Evolutionary conservation across 2,113 vertebrate genomes (phyloP).

Genomic region (Anguilla rostrata): DNA sequence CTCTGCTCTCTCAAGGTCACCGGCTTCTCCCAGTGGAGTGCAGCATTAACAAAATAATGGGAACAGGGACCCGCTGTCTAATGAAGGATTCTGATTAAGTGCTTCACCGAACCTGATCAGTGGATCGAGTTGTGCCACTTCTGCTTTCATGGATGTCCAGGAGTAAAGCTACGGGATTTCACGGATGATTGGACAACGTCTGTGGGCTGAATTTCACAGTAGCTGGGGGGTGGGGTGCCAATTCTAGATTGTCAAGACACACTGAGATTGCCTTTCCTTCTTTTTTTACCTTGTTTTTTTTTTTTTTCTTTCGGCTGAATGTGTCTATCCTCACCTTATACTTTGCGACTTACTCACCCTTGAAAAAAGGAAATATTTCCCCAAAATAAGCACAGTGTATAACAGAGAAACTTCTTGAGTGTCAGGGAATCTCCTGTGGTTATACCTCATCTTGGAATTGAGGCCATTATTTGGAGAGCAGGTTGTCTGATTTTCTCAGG

Average conservation of each 20-base stretch:
- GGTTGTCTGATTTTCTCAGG: background rate
- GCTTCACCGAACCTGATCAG: slow-evolving; percentile 3
- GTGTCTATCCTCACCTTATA: background rate
- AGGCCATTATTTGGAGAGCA: background rate
- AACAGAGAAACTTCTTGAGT: no score
- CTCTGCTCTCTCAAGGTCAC: slow-evolving; percentile 17
- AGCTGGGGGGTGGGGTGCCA: background rate
- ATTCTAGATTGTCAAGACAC: background rate
- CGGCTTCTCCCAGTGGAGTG: background rate
- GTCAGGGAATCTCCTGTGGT: no score
- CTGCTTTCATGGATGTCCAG: background rate
- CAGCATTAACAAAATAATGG: slow-evolving; percentile 3
- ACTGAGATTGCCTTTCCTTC: background rate
- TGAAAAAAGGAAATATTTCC: no score
- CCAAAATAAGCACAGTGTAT: no score
- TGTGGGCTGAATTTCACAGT: slow-evolving; percentile 4
- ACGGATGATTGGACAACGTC: slow-evolving; percentile 8
- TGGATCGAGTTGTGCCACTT: background rate
- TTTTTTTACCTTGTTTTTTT: no score
- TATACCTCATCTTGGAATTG: background rate
- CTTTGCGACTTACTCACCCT: background rate
- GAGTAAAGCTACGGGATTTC: background rate
- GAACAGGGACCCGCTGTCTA: background rate
- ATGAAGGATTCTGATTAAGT: slow-evolving; percentile 19
- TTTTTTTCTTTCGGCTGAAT: background rate